Base-by-base conservation (phyloP, 1,140 invertebrate genomes). In the Chironomus striatipennis region DNA sequence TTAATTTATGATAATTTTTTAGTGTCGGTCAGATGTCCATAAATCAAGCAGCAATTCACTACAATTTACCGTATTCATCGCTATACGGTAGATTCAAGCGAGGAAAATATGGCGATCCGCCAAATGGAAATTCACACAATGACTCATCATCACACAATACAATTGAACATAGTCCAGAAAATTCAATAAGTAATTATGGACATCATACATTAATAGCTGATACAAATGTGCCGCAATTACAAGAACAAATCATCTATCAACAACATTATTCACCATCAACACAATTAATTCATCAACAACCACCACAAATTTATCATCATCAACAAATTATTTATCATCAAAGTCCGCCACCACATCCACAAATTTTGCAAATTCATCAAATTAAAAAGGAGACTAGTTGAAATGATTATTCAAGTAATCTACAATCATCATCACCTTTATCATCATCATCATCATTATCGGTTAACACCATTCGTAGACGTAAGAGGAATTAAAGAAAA, bases 11-110 rank as follows among this genome's bases (percentile, higher is more conserved):
- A 6, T 10, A 12, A 34, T 72, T 75, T 81, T 85, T n/a, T 81
- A 92, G 93, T 78, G 85, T 93, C 76, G 93, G 93, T 20, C 92
- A 94, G 78, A 94, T 96, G 93, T 94, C 92, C 76, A 95, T 96
- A 78, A 96, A 95, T 83, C 93, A 95, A 84, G 93, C 93, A 73
- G 92, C 93, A n/a, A 95, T 95, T 77, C 93, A 95, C 79, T 95
- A 90, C 81, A 95, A 95, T 83, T 84, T 95, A 77, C 93, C 93
- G 24, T 95, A 95, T 81, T 94, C 92, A 24, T 95, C 93, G 15
- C 83, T 95, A 12, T 95, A 95, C 79, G 93, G 93, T 1, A 87
- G 93, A 57, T 94, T 95, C 82, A 95, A 95, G 80, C 85, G 92
- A 18, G 91, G 90, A 78, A 91, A 87, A 78, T 84, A 84, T 77